These are phyloP conservation scores for Pammene fasciana DNA, from an alignment of 2,888 invertebrate species.

Conservation along the genomic window DNA sequence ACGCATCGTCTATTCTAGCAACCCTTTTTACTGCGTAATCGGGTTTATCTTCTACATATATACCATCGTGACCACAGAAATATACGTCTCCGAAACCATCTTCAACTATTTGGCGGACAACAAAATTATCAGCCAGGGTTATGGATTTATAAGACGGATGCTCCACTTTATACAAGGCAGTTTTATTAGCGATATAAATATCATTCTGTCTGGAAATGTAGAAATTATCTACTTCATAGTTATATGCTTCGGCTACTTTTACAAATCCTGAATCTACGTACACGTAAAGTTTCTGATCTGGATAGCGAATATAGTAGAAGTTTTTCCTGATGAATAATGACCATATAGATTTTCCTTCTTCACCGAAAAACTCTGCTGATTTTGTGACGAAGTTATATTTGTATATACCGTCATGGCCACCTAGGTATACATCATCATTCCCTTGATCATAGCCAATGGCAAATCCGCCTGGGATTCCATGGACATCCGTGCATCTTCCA, in stretches of 20 bases:
- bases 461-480: slow-evolving; percentile 66
- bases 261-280: slow-evolving; percentile 63
- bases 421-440: slow-evolving; percentile 74
- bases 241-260: slow-evolving; percentile 60
- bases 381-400: slow-evolving; percentile 69
- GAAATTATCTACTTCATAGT: slow-evolving; percentile 68
- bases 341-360: slow-evolving; percentile 72
- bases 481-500: slow-evolving; percentile 54
- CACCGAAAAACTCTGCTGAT: slow-evolving; percentile 67
- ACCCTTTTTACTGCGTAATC: slow-evolving; percentile 57
- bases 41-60: slow-evolving; percentile 69
- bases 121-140: slow-evolving; percentile 60
- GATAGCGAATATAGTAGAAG: slow-evolving; percentile 75
- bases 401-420: slow-evolving; percentile 75
- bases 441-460: slow-evolving; percentile 69
- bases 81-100: slow-evolving; percentile 69
- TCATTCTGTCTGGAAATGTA: slow-evolving; percentile 62
- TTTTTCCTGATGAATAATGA: slow-evolving; percentile 63
- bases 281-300: slow-evolving; percentile 63
- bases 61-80: slow-evolving; percentile 63
- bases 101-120: slow-evolving; percentile 65
- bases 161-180: slow-evolving; percentile 71
- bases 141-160: slow-evolving; percentile 49
- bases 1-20: slow-evolving; percentile 60
- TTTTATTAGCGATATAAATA: slow-evolving; percentile 69